Conservation (phyloP, 1,140 invertebrate species). For the Yoshiicerus persimilis region DNA sequence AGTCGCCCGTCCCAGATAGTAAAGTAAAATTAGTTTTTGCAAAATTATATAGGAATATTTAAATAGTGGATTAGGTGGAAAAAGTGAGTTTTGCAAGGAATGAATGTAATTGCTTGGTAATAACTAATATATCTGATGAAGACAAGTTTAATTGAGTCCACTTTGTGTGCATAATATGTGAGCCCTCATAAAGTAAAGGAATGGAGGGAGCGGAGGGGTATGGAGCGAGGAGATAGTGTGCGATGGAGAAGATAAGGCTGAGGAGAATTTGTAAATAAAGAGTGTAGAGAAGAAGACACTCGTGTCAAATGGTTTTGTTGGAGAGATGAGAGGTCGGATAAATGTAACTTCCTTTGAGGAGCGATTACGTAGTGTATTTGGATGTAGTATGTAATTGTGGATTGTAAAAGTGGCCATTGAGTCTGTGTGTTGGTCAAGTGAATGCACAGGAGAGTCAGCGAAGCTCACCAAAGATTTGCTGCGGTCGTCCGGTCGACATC, state of each 20-base stretch:
- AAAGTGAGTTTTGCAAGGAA: too few relatives aligned
- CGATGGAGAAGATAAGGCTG: neutral
- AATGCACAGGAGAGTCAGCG: conserved; percentile 30
- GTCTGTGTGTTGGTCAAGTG: conserved; percentile 19
- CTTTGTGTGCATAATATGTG: neutral
- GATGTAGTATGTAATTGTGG: neutral
- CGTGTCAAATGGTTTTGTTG: conserved; percentile 6
- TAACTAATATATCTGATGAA: neutral
- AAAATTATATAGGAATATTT: too few relatives aligned
- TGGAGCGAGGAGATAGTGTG: neutral
- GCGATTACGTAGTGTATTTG: neutral
- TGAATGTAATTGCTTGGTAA: neutral
- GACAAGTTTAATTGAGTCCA: neutral
- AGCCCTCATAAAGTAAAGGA: neutral
- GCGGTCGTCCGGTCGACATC: neutral
- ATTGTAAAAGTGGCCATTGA: conserved; percentile 3
- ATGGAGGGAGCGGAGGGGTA: neutral
- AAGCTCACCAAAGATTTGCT: conserved; percentile 29
- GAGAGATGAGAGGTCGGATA: conserved; percentile 25
- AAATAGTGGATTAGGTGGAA: too few relatives aligned
- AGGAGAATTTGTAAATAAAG: neutral
- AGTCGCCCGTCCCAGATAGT: too few relatives aligned
- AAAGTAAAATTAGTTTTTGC: too few relatives aligned
- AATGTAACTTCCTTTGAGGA: conserved; percentile 24
- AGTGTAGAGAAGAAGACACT: neutral